phyloP scores from a whole-genome alignment of 2,888 invertebrate species.

The Nipponacmea schrenckii region DNA sequence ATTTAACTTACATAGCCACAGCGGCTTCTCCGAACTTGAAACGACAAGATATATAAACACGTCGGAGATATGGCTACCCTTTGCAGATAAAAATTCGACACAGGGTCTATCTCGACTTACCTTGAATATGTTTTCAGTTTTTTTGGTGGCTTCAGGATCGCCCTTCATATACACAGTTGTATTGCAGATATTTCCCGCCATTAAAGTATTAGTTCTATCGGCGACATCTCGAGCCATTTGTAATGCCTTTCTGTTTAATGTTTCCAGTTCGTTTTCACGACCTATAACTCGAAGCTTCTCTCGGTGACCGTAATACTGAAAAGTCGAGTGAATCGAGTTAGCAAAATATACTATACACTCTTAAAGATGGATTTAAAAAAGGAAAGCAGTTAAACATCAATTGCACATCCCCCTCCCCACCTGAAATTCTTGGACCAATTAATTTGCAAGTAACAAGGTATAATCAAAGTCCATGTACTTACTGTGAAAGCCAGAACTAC shows the following conservation, averaged over 20 bases:
- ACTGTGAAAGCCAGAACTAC: conserved; percentile 63
- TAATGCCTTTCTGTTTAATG: conserved; percentile 56
- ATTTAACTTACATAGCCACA: too few relatives aligned
- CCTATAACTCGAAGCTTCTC: conserved; percentile 46
- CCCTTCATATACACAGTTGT: conserved; percentile 46
- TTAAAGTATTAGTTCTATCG: conserved; percentile 55
- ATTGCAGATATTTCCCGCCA: conserved; percentile 65
- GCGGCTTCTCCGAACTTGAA: too few relatives aligned
- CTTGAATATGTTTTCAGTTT: conserved; percentile 40
- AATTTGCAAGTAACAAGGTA: too few relatives aligned
- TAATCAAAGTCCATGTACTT: conserved; percentile 22
- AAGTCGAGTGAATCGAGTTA: too few relatives aligned
- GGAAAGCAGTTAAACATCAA: too few relatives aligned
- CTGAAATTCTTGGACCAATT: too few relatives aligned
- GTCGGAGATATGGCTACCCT: too few relatives aligned
- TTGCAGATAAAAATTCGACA: too few relatives aligned
- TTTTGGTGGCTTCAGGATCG: conserved; percentile 24
- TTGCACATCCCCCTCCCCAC: too few relatives aligned
- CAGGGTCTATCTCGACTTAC: conserved; percentile 22
- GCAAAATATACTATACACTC: too few relatives aligned
- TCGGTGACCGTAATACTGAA: conserved; percentile 50
- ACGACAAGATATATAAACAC: too few relatives aligned
- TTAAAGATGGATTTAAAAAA: too few relatives aligned
- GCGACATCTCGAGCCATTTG: conserved; percentile 63
- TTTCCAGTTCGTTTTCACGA: conserved; percentile 55